Evolutionary conservation across 2,888 invertebrate species (phyloP).

Genomic region (Melieria picta): DNA sequence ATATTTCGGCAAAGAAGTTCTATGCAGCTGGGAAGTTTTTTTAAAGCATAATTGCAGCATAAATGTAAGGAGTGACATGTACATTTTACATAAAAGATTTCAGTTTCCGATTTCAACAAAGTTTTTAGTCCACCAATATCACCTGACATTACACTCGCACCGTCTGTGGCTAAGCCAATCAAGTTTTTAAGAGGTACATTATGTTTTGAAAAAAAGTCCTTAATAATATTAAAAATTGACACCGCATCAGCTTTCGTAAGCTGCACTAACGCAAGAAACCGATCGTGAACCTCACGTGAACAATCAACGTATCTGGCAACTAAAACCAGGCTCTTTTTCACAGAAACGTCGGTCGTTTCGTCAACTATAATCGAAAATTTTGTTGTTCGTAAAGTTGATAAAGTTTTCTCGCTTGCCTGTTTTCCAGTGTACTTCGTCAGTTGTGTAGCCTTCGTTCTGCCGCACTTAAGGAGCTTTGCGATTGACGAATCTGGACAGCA

Average conservation of each 20-base stretch:
- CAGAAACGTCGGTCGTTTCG: slow-evolving; percentile 19
- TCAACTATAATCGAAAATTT: slow-evolving; percentile 24
- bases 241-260: slow-evolving; percentile 9
- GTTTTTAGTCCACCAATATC: slow-evolving; percentile 23
- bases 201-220: slow-evolving; percentile 3
- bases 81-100: slow-evolving; percentile 14
- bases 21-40: slow-evolving; percentile 1
- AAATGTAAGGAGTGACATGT: slow-evolving; percentile 14
- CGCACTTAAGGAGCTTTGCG: slow-evolving; percentile 28
- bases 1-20: slow-evolving; percentile 17
- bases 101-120: slow-evolving; percentile 5
- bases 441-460: slow-evolving; percentile 30
- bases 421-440: slow-evolving; percentile 16
- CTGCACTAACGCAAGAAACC: slow-evolving; percentile 14
- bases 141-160: slow-evolving; percentile 18
- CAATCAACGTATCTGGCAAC: slow-evolving; percentile 13
- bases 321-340: slow-evolving; percentile 19
- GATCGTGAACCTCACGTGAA: slow-evolving; percentile 13
- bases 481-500: slow-evolving; percentile 35
- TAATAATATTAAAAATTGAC: slow-evolving; percentile 23
- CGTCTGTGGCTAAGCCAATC: slow-evolving; percentile 30
- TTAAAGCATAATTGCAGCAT: slow-evolving; percentile 5
- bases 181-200: slow-evolving; percentile 16
- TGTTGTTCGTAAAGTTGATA: slow-evolving; percentile 18
- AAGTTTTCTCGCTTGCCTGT: slow-evolving; percentile 28